Percentiles rank a stretch among this genome's conserved stretches.
Conservation (phyloP, 1,140 invertebrate species). For the Euura saliciscinereae region DNA sequence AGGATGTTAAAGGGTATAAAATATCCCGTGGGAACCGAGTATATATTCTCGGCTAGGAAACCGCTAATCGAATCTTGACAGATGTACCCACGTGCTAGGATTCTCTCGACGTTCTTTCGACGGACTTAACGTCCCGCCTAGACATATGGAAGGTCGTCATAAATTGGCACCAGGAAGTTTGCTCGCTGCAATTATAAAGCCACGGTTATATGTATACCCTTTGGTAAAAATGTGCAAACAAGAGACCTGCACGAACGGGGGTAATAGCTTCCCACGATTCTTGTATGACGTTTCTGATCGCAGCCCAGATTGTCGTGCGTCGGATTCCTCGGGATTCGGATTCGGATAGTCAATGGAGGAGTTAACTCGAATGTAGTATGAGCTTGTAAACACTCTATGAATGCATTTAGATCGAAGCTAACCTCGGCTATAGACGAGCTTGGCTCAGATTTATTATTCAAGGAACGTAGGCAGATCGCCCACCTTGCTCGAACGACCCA, state of each 20-base stretch:
- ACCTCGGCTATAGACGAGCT: not conserved
- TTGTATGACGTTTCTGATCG: not conserved
- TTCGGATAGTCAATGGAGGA: not conserved
- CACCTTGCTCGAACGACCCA: not conserved
- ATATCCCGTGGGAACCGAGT: not conserved
- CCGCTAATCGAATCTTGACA: not conserved
- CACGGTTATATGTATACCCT: not conserved
- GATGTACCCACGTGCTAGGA: not conserved
- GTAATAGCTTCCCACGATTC: not conserved
- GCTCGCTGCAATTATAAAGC: not conserved
- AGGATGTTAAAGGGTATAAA: not conserved
- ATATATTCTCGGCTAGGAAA: too few species aligned
- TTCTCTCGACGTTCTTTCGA: not conserved
- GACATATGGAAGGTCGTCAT: not conserved
- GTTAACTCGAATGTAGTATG: not conserved
- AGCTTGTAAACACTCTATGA: constrained; percentile 1
- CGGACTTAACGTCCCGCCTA: not conserved
- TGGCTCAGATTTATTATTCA: not conserved
- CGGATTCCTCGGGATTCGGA: too few species aligned
- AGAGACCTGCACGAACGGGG: not conserved
- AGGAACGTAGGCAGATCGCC: constrained; percentile 3
- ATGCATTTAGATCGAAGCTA: constrained; percentile 1
- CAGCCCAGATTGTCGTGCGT: not conserved
- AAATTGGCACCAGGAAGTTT: not conserved
- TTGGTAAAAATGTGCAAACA: not conserved